Base-by-base conservation (phyloP, 2,888 invertebrate species). In the Kryphioiulus occultus region DNA sequence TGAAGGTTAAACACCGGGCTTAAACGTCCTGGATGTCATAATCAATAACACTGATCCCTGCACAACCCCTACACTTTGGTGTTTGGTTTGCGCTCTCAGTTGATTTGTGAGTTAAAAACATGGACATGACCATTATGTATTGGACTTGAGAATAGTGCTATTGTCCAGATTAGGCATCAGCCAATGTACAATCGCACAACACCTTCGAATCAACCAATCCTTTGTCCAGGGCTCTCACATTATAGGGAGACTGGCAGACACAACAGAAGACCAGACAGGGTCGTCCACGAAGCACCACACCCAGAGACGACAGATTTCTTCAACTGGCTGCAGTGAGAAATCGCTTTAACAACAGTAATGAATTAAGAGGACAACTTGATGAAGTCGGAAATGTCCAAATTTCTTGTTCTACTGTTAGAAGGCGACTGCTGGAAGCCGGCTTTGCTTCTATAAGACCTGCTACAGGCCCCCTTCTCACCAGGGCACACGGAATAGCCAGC, bases 81-180 rank as follows among this genome's bases (percentile, higher is more conserved):
- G 44, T n/a, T 85, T 85, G 85, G 85, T 42, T 32, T 85, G 44
- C 30, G 85, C 85, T 12, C 32, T 85, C 1, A 85, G 4, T 26
- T 68, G 85, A 32, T 85, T 85, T 85, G 30, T 32, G 7, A 85
- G 1, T 32, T 5, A 12, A 32, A 30, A 85, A 39, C 32, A 85
- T 85, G 85, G 85, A 85, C 10, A 32, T 85, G 85, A 85, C 85
- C 85, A 85, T 85, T n/a, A 0, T 85, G 85, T 32, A 85, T 32
- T 85, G n/a, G 85, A 85, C 85, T 42, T 85, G 12, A n/a, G 35
- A 85, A 32, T 85, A 85, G 85, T 85, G 85, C 30, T 32, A 85
- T 32, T 85, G 85, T 85, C 85, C 35, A 22, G 35, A 85, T 5
- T 85, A 85, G 85, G 32, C 85, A 85, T 32, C 9, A 85, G 85